phyloP scores from a whole-genome alignment of 2,113 vertebrate species.

The Alaudala cheleensis region DNA sequence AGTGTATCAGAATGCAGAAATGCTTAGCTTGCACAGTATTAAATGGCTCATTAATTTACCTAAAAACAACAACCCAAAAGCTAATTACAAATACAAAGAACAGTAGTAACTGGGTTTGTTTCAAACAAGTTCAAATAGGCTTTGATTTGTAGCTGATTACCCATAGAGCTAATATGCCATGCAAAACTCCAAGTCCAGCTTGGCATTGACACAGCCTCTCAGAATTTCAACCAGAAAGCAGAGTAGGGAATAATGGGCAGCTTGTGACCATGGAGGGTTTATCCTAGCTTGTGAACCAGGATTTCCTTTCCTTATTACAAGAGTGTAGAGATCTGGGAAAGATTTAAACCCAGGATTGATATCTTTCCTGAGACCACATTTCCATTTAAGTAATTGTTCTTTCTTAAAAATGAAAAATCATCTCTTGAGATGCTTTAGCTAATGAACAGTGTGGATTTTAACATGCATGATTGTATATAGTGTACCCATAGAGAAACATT shows the following conservation, averaged over 20 bases:
- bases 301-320: neutral
- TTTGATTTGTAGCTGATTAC: neutral
- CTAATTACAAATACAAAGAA: conserved; percentile 38
- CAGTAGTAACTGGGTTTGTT: neutral
- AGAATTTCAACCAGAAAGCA: neutral
- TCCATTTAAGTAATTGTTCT: neutral
- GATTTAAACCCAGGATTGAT: neutral
- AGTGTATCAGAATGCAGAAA: neutral
- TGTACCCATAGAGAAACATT: neutral
- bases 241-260: neutral
- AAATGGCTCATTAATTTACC: neutral
- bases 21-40: neutral
- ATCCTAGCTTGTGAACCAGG: neutral
- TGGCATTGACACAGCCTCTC: neutral
- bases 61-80: neutral
- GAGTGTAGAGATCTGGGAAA: neutral
- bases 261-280: neutral
- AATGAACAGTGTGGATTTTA: neutral
- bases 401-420: neutral
- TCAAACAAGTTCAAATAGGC: neutral
- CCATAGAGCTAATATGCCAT: neutral
- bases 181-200: neutral
- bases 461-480: neutral
- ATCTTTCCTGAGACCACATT: neutral
- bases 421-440: conserved; percentile 8